Evolutionary conservation across 2,888 invertebrate genomes (phyloP).

Genomic region (Agrochola macilenta): DNA sequence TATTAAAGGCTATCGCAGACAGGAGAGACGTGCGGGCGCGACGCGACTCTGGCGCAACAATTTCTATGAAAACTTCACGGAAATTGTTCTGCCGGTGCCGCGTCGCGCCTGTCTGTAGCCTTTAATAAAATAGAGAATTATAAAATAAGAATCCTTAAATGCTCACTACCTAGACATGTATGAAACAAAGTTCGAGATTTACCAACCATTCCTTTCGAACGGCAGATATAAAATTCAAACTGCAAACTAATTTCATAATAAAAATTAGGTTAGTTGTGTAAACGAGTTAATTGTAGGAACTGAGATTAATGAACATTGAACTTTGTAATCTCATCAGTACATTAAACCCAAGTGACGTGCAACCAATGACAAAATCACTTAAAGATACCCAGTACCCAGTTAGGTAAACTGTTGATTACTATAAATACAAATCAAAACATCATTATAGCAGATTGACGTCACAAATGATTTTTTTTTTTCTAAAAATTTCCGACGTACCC

Average conservation of each 20-base stretch:
- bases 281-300: conserved; percentile 33
- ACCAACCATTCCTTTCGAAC: conserved; percentile 30
- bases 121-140: too few species aligned
- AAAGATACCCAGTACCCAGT: too few species aligned
- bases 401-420: conserved; percentile 6
- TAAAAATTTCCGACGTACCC: conserved; percentile 38
- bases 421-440: conserved; percentile 49
- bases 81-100: too few species aligned
- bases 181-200: conserved; percentile 7
- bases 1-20: neutral
- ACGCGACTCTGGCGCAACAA: too few species aligned
- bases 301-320: conserved; percentile 9
- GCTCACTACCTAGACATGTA: neutral
- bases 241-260: conserved; percentile 19
- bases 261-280: conserved; percentile 33
- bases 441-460: conserved; percentile 11
- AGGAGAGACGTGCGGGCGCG: too few species aligned
- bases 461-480: neutral
- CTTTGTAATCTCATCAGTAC: conserved; percentile 29
- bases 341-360: conserved; percentile 39
- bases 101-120: too few species aligned
- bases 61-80: too few species aligned
- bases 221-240: conserved; percentile 11
- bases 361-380: conserved; percentile 34
- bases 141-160: too few species aligned